Evolutionary conservation across 2,797 vertebrate species (phyloP).

Genomic region (Eulemur albifrons): DNA sequence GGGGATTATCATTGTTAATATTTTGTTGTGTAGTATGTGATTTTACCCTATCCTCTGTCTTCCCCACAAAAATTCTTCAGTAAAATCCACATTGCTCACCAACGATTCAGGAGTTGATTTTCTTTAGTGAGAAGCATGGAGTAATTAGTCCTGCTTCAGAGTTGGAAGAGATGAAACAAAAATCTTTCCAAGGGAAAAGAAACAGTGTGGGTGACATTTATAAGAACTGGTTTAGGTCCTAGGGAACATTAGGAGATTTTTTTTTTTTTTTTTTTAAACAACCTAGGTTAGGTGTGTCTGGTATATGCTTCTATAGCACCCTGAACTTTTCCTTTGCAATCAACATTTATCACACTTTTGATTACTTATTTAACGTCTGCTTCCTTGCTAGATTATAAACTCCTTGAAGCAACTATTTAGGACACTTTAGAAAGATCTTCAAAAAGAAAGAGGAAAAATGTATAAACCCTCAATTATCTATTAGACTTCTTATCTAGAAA

Average conservation of each 20-base stretch:
- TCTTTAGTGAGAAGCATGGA: neutral
- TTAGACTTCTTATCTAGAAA: neutral
- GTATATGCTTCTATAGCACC: neutral
- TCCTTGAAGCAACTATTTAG: neutral
- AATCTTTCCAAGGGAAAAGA: neutral
- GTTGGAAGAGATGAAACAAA: neutral
- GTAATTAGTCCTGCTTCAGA: neutral
- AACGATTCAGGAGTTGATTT: neutral
- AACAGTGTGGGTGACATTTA: neutral
- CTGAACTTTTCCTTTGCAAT: neutral
- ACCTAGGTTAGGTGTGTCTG: too few relatives aligned
- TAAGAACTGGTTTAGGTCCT: neutral
- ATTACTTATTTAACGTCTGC: neutral
- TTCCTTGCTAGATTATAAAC: neutral
- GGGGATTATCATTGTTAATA: neutral
- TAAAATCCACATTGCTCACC: neutral
- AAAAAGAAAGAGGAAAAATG: neutral
- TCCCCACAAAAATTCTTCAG: neutral
- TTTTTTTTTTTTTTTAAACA: too few relatives aligned
- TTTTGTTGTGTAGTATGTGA: neutral
- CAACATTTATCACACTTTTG: neutral
- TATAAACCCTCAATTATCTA: neutral
- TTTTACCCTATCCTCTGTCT: neutral
- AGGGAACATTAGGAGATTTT: too few relatives aligned
- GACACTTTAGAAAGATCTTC: conserved; percentile 9